phyloP scores from a whole-genome alignment of 2,888 invertebrate genomes.

The Calliopum simillimum region DNA sequence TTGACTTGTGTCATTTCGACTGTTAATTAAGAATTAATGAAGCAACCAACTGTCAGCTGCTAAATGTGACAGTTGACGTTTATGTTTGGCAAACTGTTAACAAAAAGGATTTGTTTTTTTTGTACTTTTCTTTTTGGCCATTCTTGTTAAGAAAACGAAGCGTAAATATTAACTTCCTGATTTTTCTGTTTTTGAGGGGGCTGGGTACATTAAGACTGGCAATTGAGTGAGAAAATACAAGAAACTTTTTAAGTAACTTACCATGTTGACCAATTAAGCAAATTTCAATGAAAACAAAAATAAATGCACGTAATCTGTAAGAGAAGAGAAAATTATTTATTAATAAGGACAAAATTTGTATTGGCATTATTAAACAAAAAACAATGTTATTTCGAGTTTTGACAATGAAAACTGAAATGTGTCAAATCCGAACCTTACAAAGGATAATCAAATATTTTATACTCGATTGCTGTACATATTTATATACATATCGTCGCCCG shows the following conservation, averaged over 20 bases:
- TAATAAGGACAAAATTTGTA: too few relatives aligned
- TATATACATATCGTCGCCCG: too few relatives aligned
- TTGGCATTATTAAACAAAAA: too few relatives aligned
- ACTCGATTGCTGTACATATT: too few relatives aligned
- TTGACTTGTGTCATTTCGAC: constrained; percentile 23
- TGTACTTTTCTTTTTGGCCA: background rate
- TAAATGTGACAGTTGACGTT: constrained; percentile 8
- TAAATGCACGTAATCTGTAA: constrained; percentile 15
- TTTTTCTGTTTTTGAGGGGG: too few relatives aligned
- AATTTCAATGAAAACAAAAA: background rate
- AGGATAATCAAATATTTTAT: too few relatives aligned
- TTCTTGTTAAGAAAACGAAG: too few relatives aligned
- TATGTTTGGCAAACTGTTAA: background rate
- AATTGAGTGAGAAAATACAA: background rate
- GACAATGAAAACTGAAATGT: too few relatives aligned
- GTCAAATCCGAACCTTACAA: too few relatives aligned
- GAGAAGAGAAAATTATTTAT: background rate
- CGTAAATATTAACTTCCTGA: too few relatives aligned
- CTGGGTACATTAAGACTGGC: background rate
- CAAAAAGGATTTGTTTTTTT: background rate
- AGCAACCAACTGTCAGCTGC: background rate
- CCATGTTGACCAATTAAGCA: constrained; percentile 19
- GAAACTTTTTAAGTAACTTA: constrained; percentile 13
- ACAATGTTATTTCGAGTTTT: too few relatives aligned
- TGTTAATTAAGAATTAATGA: constrained; percentile 10